phyloP scores from a whole-genome alignment of 2,797 vertebrate species.

The Peromyscus attwateri region DNA sequence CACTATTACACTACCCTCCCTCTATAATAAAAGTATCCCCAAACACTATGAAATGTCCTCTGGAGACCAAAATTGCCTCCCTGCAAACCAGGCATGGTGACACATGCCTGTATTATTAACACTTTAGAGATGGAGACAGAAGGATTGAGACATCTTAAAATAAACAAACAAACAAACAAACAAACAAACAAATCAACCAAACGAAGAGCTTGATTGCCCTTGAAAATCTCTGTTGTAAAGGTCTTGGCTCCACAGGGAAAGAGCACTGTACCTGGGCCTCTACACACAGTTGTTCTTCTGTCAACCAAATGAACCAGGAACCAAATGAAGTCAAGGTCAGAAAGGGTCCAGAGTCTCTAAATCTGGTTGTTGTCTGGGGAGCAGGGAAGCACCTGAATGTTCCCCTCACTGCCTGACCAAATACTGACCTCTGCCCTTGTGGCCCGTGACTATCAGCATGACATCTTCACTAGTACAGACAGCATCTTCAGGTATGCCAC shows the following conservation, averaged over 20 bases:
- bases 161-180: background rate
- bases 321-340: background rate
- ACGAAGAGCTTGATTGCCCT: background rate
- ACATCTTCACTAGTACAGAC: background rate
- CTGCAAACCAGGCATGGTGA: background rate
- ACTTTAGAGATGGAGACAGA: background rate
- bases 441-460: no score
- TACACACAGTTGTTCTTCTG: fast-evolving
- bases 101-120: background rate
- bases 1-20: background rate
- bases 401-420: fast-evolving
- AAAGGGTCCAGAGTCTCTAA: background rate
- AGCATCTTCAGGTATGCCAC: background rate
- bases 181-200: background rate
- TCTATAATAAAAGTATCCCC: background rate
- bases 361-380: background rate
- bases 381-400: background rate
- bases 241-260: fast-evolving
- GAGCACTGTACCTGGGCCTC: fast-evolving
- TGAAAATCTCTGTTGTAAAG: background rate
- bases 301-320: background rate
- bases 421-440: background rate
- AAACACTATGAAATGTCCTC: background rate
- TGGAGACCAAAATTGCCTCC: background rate
- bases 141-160: background rate